Evolutionary conservation across 2,888 invertebrate species (phyloP).

Genomic region (Calliopum simillimum): DNA sequence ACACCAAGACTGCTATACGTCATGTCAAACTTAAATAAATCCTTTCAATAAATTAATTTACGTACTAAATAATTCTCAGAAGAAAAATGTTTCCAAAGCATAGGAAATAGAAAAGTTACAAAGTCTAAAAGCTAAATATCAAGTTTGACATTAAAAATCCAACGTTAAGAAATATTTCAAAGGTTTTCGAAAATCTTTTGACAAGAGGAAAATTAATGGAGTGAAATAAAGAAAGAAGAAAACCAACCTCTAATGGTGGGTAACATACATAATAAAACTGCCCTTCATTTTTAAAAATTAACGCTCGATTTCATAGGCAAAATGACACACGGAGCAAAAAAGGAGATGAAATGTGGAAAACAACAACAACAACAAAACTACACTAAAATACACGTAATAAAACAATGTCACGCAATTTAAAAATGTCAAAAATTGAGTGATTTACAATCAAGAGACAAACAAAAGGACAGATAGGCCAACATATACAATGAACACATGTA

Average conservation of each 20-base stretch:
- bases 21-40: conserved; percentile 5
- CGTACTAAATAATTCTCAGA: background rate
- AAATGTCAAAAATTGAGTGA: conserved; percentile 68
- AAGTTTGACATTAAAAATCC: background rate
- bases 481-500: conserved; percentile 8
- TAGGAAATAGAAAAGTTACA: background rate
- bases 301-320: conserved; percentile 5
- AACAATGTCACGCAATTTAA: conserved; percentile 68
- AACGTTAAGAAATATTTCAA: background rate
- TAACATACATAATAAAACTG: background rate
- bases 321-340: background rate
- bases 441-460: conserved; percentile 61
- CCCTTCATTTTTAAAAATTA: conserved; percentile 2
- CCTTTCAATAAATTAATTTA: conserved; percentile 19
- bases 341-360: background rate
- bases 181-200: background rate
- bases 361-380: background rate
- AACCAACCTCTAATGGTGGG: background rate
- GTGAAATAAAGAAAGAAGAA: too few relatives aligned
- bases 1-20: too few relatives aligned
- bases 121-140: background rate
- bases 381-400: conserved; percentile 58
- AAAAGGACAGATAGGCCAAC: conserved; percentile 37
- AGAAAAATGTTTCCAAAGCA: background rate
- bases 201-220: background rate